Conservation (phyloP, 2,113 vertebrate genomes). For the Nothocercus nigrocapillus region DNA sequence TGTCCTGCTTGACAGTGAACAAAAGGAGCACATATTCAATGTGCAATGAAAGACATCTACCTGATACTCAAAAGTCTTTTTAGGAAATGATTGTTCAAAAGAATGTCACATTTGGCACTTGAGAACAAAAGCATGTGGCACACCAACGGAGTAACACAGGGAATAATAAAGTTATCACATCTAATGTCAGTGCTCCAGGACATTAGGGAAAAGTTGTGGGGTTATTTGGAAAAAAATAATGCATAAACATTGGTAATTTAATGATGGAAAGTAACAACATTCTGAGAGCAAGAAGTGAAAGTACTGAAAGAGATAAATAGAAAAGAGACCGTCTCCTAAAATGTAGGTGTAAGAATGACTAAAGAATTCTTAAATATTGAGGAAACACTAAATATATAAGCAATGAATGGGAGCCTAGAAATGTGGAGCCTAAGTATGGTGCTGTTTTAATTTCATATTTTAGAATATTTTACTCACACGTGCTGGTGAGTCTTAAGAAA, state of each 20-base stretch:
- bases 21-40: neutral
- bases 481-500: fast-evolving
- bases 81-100: neutral
- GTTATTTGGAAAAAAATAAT: neutral
- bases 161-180: neutral
- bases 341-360: neutral
- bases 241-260: neutral
- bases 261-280: neutral
- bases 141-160: neutral
- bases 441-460: neutral
- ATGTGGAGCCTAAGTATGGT: neutral
- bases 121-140: neutral
- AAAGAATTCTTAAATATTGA: neutral
- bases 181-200: neutral
- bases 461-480: neutral
- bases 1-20: neutral
- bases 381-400: neutral
- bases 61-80: neutral
- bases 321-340: neutral
- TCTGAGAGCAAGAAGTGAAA: neutral
- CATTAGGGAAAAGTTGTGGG: neutral
- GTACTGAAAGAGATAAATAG: neutral
- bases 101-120: neutral
- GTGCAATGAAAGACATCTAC: neutral
- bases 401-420: neutral